Evolutionary conservation across 2,113 vertebrate genomes (phyloP).

Genomic region (Pangasianodon hypophthalmus): DNA sequence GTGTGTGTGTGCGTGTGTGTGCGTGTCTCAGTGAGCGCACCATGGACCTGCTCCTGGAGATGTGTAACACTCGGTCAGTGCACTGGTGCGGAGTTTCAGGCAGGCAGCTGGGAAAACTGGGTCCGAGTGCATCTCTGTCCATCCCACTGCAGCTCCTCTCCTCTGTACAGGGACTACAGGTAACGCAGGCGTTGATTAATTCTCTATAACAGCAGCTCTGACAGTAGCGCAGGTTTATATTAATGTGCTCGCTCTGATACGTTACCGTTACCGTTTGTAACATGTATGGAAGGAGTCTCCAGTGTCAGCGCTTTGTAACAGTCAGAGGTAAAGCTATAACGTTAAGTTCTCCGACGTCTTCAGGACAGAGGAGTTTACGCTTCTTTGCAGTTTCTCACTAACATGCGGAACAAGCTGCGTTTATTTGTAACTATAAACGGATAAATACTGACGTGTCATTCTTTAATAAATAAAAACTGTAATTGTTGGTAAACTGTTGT

Average conservation of each 20-base stretch:
- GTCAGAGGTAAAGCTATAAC: too few species aligned
- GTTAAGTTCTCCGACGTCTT: not conserved
- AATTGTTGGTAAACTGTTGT: not conserved
- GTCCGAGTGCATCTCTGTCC: slow-evolving; percentile 86
- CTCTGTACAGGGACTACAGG: slow-evolving; percentile 93
- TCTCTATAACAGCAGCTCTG: not conserved
- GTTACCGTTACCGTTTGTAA: not conserved
- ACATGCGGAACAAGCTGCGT: not conserved
- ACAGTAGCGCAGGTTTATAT: not conserved
- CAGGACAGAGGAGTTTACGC: not conserved
- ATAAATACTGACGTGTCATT: not conserved
- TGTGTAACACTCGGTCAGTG: slow-evolving; percentile 92
- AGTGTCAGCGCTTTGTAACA: not conserved
- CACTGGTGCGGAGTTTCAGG: slow-evolving; percentile 98
- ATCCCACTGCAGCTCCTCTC: slow-evolving; percentile 89
- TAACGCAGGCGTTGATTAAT: slow-evolving; percentile 55
- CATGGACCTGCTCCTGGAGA: slow-evolving; percentile 96
- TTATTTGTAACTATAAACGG: not conserved
- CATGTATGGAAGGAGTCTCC: not conserved
- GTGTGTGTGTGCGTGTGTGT: not conserved
- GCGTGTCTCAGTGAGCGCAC: slow-evolving; percentile 86
- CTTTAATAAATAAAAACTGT: not conserved
- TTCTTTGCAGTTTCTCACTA: not conserved
- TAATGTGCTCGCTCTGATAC: not conserved
- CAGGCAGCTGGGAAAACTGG: slow-evolving; percentile 90